Conservation (phyloP, 2,888 invertebrate species). For the Sminthurides aquaticus region DNA sequence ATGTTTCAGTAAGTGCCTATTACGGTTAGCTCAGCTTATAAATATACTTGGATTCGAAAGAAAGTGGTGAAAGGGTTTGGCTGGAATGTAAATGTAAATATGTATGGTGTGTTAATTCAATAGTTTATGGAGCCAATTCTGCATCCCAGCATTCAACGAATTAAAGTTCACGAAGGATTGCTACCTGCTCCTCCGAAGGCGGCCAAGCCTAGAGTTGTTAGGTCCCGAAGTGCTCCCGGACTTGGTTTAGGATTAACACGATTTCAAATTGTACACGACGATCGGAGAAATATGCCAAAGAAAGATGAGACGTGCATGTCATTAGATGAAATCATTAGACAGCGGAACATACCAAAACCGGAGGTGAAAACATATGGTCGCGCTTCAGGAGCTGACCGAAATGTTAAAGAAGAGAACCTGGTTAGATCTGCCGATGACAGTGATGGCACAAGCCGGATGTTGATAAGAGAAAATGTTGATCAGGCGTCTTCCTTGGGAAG, state of each 20-base stretch:
- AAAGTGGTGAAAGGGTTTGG: no score
- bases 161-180: background rate
- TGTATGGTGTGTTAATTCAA: no score
- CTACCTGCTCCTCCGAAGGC: background rate
- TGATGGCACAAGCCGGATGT: background rate
- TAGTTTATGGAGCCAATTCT: background rate
- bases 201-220: background rate
- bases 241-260: background rate
- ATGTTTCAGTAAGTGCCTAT: no score
- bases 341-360: background rate
- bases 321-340: conserved; percentile 1
- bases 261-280: background rate
- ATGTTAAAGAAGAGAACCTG: background rate
- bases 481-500: background rate
- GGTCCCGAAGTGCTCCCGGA: background rate
- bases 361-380: background rate
- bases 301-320: background rate
- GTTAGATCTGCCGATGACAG: background rate
- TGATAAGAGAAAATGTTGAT: background rate
- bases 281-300: background rate
- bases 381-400: background rate
- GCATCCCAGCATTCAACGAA: background rate
- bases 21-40: no score
- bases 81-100: no score
- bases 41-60: no score